Evolutionary conservation across 2,113 vertebrate genomes (phyloP), one percentile per base, ranked within the genome.

Genomic region (Axis porcinus): DNA sequence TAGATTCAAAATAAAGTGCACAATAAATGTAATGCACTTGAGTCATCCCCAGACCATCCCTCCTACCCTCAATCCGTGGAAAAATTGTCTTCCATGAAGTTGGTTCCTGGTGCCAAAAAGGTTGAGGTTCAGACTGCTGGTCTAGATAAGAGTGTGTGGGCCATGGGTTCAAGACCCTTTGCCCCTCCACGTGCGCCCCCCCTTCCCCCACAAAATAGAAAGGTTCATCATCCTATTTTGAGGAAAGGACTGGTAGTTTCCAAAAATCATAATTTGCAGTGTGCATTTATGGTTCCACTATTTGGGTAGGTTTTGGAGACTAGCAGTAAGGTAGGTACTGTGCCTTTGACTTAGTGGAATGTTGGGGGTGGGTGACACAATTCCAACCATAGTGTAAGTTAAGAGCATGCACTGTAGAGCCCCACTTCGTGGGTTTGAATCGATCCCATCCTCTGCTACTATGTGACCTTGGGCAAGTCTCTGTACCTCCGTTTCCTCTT

Each of bases 401-500:
- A 64, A 78, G 45, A n/a, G 30, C 12, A n/a, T 50, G 45, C 30
- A 19, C 36, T 25, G 3, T 81, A 67, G 60, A 58, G 27, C 33
- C 12, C 25, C 10, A 12, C 43, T 67, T 3, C 0, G 1, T 40
- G 30, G n/a, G 33, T 83, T 86, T 95, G 74, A 84, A 87, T 54
- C 47, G 36, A 17, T 33, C 64, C 93, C 14, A n/a, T 28, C 82
- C 27, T 92, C 52, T 83, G 30, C n/a, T 54, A 1, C 23, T 74
- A 0, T 96, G 62, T 96, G 88, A 60, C 55, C 11, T 25, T 57
- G 64, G 81, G 85, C 55, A 96, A 92, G 74, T 86, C 60, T 86
- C 70, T 96, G 78, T 93, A 67, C 52, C 50, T 97, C 47, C 78
- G 58, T 78, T 81, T 96, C 33, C 86, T 91, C 82, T 88, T 96